phyloP scores from a whole-genome alignment of 2,113 vertebrate species.

The Xiphophorus maculatus region DNA sequence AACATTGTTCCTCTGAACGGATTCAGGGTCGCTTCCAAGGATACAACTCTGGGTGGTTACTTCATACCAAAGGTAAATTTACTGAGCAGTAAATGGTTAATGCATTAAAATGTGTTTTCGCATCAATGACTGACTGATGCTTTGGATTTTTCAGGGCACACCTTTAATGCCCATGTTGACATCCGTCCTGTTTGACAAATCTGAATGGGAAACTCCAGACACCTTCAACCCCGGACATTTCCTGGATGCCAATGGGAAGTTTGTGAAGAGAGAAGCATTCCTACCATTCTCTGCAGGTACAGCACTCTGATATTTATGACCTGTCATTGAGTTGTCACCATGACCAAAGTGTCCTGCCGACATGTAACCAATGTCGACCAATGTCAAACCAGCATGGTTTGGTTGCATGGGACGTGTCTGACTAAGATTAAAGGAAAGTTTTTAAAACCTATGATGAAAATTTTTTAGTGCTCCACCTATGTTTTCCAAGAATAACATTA shows the following conservation, averaged over 20 bases:
- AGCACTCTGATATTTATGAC: background rate
- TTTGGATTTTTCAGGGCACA: constrained; percentile 73
- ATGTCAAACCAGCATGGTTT: background rate
- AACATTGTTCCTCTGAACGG: constrained; percentile 77
- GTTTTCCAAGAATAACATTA: background rate
- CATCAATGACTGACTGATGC: background rate
- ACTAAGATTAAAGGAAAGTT: background rate
- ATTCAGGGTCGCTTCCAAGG: constrained; percentile 53
- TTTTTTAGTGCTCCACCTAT: background rate
- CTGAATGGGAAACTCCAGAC: constrained; percentile 83
- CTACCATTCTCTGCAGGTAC: constrained; percentile 87
- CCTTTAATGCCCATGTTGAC: constrained; percentile 80
- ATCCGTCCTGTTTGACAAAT: constrained; percentile 84
- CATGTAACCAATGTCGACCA: no score
- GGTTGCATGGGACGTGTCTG: background rate
- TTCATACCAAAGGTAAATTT: constrained; percentile 77
- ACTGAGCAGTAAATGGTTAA: background rate
- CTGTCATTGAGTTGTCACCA: background rate
- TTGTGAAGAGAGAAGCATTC: constrained; percentile 83
- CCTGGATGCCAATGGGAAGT: constrained; percentile 82
- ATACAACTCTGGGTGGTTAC: constrained; percentile 73
- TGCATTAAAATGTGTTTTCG: background rate
- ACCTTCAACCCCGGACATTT: constrained; percentile 88
- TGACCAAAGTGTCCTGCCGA: background rate
- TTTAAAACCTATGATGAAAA: background rate